phyloP scores from a whole-genome alignment of 2,797 vertebrate species.

The Naso thynnoides region DNA sequence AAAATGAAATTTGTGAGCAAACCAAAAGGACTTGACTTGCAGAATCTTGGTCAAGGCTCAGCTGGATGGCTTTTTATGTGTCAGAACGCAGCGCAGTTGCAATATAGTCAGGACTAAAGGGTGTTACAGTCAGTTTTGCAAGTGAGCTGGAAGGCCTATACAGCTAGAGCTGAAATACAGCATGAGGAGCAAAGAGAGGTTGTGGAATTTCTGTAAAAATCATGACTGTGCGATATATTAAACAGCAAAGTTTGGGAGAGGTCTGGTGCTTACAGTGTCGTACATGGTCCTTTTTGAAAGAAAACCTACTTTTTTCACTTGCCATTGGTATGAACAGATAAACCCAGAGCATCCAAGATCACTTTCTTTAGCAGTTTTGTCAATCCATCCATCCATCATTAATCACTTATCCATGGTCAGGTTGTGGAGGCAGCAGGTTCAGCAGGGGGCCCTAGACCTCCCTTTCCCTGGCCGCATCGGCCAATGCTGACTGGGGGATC shows the following conservation, averaged over 20 bases:
- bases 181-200: constrained; percentile 16
- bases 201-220: constrained; percentile 12
- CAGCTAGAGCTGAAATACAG: constrained; percentile 55
- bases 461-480: too few species aligned
- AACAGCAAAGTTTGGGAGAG: background rate
- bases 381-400: too few species aligned
- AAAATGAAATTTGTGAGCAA: background rate
- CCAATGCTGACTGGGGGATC: too few species aligned
- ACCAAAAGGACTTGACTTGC: constrained; percentile 3
- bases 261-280: background rate
- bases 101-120: constrained; percentile 24
- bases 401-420: too few species aligned
- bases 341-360: background rate
- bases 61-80: constrained; percentile 17
- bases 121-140: constrained; percentile 16
- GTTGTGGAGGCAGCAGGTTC: too few species aligned
- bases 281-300: background rate
- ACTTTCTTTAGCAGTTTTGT: background rate
- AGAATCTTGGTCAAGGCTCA: constrained; percentile 10
- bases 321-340: background rate
- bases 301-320: background rate
- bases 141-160: constrained; percentile 35
- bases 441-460: too few species aligned
- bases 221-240: background rate
- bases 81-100: constrained; percentile 25